A percentile compares a stretch with the other conserved stretches of the same genome.
Evolutionary conservation across 1,140 invertebrate species (phyloP).

Genomic region (Hesperophylax magnus): DNA sequence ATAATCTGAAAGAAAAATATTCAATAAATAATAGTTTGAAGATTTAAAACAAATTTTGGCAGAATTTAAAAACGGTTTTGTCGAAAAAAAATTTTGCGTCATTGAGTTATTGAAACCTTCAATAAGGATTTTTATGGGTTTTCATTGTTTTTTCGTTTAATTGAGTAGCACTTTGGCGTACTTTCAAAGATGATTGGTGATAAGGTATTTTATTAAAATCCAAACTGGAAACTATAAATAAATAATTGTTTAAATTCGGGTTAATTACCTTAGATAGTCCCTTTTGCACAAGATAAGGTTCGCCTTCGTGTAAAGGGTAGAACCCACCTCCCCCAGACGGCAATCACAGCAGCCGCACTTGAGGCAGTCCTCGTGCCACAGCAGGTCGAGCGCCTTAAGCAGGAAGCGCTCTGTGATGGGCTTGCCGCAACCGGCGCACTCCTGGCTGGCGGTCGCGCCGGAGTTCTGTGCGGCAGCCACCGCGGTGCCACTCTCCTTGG

Average conservation of each 20-base stretch:
- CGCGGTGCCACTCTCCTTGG: constrained; percentile 65
- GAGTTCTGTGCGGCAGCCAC: constrained; percentile 46
- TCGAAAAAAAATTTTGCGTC: no score
- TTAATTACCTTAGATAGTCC: constrained; percentile 92
- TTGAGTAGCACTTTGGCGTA: no score
- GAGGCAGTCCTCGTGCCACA: constrained; percentile 98
- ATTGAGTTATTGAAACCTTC: no score
- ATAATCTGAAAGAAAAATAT: constrained; percentile 73
- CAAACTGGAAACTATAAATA: no score
- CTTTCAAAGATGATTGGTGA: no score
- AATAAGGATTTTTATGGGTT: no score
- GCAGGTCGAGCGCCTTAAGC: constrained; percentile 90
- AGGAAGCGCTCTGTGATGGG: constrained; percentile 88
- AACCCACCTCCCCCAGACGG: constrained; percentile 96
- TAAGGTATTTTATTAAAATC: no score
- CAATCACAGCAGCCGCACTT: constrained; percentile 98
- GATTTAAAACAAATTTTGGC: neutral
- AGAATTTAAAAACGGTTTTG: no score
- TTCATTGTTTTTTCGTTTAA: no score
- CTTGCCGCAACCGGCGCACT: constrained; percentile 90
- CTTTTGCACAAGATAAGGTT: constrained; percentile 98
- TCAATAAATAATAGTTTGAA: neutral
- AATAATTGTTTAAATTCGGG: no score
- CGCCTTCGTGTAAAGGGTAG: constrained; percentile 95
- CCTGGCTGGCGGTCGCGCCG: constrained; percentile 70